Evolutionary conservation across 2,113 vertebrate genomes (phyloP).

Genomic region (Gymnarchus niloticus): DNA sequence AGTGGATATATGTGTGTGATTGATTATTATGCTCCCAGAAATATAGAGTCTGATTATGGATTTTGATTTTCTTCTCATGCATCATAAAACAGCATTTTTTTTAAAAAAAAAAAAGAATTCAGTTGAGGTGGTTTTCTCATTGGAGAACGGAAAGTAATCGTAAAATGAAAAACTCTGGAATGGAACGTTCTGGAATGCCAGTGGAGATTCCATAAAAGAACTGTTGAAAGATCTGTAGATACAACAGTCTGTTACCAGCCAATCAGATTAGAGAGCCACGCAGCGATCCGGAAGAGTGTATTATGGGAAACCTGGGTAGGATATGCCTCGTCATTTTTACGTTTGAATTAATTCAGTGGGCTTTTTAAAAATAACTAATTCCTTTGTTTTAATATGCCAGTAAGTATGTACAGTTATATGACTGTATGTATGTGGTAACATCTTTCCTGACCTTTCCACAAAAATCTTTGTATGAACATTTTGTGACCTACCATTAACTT

Average conservation of each 20-base stretch:
- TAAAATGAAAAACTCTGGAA: not conserved
- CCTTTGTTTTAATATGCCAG: constrained; percentile 13
- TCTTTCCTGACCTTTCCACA: not conserved
- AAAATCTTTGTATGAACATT: constrained; percentile 15
- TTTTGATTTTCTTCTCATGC: not conserved
- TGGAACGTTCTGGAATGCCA: constrained; percentile 5
- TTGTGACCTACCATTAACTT: constrained; percentile 30
- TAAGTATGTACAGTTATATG: not conserved
- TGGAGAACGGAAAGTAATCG: not conserved
- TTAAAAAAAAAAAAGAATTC: too few relatives aligned
- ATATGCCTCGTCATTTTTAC: not conserved
- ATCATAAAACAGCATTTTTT: not conserved
- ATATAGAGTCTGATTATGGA: not conserved
- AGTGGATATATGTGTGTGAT: constrained; percentile 4
- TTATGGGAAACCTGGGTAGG: not conserved
- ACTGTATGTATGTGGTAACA: constrained; percentile 14
- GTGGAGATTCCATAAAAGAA: constrained; percentile 1
- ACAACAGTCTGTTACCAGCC: not conserved
- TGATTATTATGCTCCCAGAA: not conserved
- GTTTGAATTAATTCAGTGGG: not conserved
- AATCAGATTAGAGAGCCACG: not conserved
- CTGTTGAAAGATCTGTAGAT: constrained; percentile 4
- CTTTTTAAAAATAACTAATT: not conserved
- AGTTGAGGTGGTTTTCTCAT: not conserved
- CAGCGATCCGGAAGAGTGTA: not conserved